Conservation (phyloP, 1,140 invertebrate genomes). For the Aphelinus certus region DNA sequence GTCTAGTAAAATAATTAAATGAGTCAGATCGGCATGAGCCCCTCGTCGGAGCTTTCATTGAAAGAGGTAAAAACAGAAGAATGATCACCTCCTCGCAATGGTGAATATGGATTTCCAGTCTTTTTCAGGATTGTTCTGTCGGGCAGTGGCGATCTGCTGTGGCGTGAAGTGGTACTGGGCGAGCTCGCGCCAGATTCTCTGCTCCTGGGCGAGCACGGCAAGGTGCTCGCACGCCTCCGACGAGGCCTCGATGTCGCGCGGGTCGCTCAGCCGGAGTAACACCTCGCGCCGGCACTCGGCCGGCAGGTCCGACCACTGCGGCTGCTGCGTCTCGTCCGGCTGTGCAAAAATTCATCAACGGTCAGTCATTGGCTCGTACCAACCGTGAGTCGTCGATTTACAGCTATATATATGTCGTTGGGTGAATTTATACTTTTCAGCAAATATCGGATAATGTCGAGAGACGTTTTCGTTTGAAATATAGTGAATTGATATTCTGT, state of each 20-base stretch:
- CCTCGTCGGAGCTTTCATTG: no score
- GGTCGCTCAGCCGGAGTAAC: conserved; percentile 87
- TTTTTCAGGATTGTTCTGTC: conserved; percentile 71
- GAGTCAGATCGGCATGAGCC: no score
- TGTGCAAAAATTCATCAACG: conserved; percentile 52
- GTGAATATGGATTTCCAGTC: conserved; percentile 64
- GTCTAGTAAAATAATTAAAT: no score
- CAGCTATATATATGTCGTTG: no score
- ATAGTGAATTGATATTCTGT: no score
- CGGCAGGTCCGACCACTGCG: conserved; percentile 89
- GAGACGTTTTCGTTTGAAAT: no score
- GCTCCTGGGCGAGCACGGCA: conserved; percentile 84
- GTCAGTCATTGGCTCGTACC: no score
- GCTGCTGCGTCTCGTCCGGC: conserved; percentile 83
- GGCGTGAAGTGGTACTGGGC: conserved; percentile 92
- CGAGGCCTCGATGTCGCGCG: conserved; percentile 85
- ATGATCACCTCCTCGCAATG: conserved; percentile 56
- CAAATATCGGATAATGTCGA: no score
- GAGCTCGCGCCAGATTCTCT: conserved; percentile 91
- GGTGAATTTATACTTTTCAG: no score
- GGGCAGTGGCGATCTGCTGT: conserved; percentile 76
- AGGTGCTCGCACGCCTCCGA: conserved; percentile 74
- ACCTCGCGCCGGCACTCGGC: conserved; percentile 94
- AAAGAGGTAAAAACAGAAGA: no score
- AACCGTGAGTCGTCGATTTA: no score